Evolutionary conservation across 2,888 invertebrate species (phyloP).

Genomic region (Pachydiplax longipennis): DNA sequence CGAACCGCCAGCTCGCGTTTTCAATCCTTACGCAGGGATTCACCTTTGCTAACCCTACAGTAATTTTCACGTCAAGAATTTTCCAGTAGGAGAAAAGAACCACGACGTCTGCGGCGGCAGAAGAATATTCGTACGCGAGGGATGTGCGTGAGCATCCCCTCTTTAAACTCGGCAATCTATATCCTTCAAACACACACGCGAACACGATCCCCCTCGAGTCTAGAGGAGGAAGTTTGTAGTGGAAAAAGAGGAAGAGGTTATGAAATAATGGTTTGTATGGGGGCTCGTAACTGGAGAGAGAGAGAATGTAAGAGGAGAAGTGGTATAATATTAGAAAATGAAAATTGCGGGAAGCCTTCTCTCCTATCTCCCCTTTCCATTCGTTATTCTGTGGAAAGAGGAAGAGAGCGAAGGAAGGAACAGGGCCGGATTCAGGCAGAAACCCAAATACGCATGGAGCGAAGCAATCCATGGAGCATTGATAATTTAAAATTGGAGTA

Average conservation of each 20-base stretch:
- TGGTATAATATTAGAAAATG: neutral
- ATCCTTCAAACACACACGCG: constrained; percentile 1
- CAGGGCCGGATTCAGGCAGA: neutral
- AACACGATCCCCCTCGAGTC: neutral
- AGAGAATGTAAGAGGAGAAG: neutral
- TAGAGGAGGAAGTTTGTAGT: neutral
- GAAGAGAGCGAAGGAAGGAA: neutral
- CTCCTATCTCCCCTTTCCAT: neutral
- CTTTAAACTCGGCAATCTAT: neutral
- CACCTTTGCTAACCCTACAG: neutral
- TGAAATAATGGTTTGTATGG: neutral
- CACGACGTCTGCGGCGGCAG: neutral
- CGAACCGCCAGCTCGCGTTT: neutral
- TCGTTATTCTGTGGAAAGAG: neutral
- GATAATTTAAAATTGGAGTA: too few relatives aligned
- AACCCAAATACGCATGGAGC: neutral
- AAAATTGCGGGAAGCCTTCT: neutral
- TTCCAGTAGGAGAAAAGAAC: neutral
- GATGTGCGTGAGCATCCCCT: neutral
- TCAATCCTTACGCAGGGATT: neutral
- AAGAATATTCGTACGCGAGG: neutral
- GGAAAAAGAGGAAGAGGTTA: neutral
- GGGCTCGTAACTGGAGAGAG: neutral
- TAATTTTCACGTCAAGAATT: too few relatives aligned
- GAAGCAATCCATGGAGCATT: too few relatives aligned